Evolutionary conservation across 2,797 vertebrate genomes (phyloP).

Genomic region (Anableps anableps): DNA sequence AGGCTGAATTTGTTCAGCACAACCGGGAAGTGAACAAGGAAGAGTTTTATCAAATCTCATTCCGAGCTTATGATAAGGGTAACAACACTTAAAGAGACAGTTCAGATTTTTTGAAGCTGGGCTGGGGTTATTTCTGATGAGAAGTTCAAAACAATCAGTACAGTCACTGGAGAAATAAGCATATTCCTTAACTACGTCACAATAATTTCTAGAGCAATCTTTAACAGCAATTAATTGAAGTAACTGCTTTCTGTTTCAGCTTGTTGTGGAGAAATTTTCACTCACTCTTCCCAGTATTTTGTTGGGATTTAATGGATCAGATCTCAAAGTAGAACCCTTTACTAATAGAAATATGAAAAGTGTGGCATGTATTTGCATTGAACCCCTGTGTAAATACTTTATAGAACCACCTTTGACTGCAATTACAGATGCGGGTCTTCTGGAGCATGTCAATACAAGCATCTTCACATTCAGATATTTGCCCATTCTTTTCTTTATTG

Average conservation of each 20-base stretch:
- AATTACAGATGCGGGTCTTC: not conserved
- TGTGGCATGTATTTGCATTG: not conserved
- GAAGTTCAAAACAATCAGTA: not conserved
- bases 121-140: not conserved
- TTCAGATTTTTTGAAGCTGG: not conserved
- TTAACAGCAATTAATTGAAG: not conserved
- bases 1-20: not conserved
- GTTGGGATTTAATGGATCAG: not conserved
- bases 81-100: not conserved
- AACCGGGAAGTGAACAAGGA: not conserved
- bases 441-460: too few species aligned
- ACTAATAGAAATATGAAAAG: not conserved
- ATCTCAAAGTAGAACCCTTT: not conserved
- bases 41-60: slow-evolving; percentile 3
- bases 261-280: not conserved
- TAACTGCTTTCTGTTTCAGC: not conserved
- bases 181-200: not conserved
- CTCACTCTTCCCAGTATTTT: not conserved
- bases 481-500: not conserved
- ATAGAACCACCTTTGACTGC: not conserved
- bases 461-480: too few species aligned
- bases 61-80: not conserved
- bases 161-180: not conserved
- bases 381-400: not conserved
- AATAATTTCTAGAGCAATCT: not conserved